Evolutionary conservation across 2,113 vertebrate species (phyloP).

Genomic region (Rhagologus leucostigma): DNA sequence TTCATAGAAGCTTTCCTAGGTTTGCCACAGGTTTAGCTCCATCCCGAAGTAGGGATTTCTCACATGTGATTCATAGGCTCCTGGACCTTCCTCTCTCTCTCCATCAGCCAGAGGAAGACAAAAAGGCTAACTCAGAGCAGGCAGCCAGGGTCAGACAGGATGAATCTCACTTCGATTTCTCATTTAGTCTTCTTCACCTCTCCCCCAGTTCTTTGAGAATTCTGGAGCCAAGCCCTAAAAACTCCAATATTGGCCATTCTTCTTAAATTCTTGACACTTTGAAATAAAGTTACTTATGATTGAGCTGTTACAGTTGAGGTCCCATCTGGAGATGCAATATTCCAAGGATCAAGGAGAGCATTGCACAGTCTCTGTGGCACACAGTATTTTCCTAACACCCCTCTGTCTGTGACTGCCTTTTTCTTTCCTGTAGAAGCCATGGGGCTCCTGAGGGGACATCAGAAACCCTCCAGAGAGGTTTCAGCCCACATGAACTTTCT

Average conservation of each 20-base stretch:
- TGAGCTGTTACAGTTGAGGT: neutral
- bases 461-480: neutral
- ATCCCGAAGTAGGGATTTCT: neutral
- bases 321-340: neutral
- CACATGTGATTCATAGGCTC: neutral
- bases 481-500: neutral
- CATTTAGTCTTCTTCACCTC: neutral
- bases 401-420: neutral
- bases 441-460: neutral
- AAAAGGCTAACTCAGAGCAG: neutral
- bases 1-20: neutral
- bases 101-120: neutral
- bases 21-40: neutral
- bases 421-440: neutral
- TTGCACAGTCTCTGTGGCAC: neutral
- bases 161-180: neutral
- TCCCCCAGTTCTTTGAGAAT: neutral
- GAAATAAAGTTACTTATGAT: neutral
- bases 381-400: neutral
- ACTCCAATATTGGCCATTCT: neutral
- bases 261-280: neutral
- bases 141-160: neutral
- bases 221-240: neutral
- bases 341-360: neutral
- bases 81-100: neutral